Conservation (phyloP, 2,113 vertebrate species). For the Castor canadensis region DNA sequence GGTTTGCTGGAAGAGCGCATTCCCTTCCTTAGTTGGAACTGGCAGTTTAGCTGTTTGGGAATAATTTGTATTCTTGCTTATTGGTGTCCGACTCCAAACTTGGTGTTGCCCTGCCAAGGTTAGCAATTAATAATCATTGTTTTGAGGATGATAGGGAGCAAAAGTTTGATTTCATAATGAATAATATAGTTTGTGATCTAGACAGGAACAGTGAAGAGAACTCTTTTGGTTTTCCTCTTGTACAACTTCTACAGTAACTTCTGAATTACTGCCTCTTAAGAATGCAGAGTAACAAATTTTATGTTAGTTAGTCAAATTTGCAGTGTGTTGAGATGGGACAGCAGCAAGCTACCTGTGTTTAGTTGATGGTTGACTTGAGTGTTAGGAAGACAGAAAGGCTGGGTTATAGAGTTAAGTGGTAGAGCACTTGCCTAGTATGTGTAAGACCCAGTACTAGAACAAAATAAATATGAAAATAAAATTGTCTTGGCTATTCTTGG, state of each 20-base stretch:
- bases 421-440: neutral
- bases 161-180: neutral
- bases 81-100: neutral
- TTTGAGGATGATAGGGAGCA: conserved; percentile 1
- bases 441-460: neutral
- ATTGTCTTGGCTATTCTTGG: neutral
- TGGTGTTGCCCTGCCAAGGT: neutral
- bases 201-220: neutral
- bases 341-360: neutral
- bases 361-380: neutral
- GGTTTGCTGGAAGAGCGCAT: neutral
- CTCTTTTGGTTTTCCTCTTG: neutral
- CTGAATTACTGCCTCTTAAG: neutral
- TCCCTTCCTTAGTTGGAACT: neutral
- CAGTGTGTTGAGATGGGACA: neutral
- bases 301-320: neutral
- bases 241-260: neutral
- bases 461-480: neutral
- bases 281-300: neutral
- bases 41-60: neutral
- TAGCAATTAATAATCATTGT: neutral
- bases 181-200: neutral
- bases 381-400: neutral
- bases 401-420: neutral
- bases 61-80: neutral